Evolutionary conservation across 2,797 vertebrate species (phyloP).

Genomic region (Esox masquinongy): DNA sequence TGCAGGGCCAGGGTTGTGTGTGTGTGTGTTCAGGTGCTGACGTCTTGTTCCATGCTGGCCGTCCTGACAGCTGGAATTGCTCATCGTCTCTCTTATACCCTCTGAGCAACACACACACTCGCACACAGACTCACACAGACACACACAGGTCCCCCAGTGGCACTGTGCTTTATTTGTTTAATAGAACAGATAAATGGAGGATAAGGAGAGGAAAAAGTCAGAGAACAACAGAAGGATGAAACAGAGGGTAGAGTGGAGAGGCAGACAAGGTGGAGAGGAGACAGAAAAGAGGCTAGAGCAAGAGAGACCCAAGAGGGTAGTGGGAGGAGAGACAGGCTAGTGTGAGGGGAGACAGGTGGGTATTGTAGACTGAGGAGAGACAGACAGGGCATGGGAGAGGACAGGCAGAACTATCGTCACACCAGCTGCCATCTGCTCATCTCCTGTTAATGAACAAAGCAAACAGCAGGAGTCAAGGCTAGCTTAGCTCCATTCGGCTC

Average conservation of each 20-base stretch:
- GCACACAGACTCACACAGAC: slow-evolving; percentile 1
- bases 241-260: slow-evolving; percentile 63
- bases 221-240: slow-evolving; percentile 41
- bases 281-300: slow-evolving; percentile 38
- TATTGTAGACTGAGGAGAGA: slow-evolving; percentile 4
- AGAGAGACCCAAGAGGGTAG: not conserved
- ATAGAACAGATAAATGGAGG: slow-evolving; percentile 86
- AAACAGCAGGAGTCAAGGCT: slow-evolving; percentile 84
- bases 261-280: slow-evolving; percentile 81
- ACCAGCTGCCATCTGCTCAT: slow-evolving; percentile 85
- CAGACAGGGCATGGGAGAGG: slow-evolving; percentile 12
- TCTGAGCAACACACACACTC: not conserved
- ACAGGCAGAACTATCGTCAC: slow-evolving; percentile 74
- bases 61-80: not conserved
- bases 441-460: slow-evolving; percentile 85
- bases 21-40: not conserved
- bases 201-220: slow-evolving; percentile 78
- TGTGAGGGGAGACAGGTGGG: slow-evolving; percentile 67
- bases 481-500: slow-evolving; percentile 73
- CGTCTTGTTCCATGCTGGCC: not conserved
- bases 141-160: slow-evolving; percentile 62
- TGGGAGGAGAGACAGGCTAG: slow-evolving; percentile 73
- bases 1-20: slow-evolving; percentile 46
- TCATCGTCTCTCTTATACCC: not conserved
- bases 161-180: slow-evolving; percentile 78